Base-by-base conservation (phyloP, 1,140 invertebrate genomes). In the Littorina saxatilis region DNA sequence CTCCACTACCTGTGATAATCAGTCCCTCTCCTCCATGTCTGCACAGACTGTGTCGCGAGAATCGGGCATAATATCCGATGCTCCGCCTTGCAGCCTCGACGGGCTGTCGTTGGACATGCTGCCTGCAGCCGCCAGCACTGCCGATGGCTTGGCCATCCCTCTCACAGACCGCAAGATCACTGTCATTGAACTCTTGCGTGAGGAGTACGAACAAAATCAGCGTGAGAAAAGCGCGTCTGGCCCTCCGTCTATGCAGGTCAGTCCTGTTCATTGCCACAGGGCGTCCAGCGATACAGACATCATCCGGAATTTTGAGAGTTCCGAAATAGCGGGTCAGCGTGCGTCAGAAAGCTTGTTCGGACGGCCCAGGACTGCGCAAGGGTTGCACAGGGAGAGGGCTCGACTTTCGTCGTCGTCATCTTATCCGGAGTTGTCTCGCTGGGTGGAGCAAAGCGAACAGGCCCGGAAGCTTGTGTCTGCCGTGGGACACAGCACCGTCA, bases 381-480 rank as follows among this genome's bases (percentile, higher is more conserved):
- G 70, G 73, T 68, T 23, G 72, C 73, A 61, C 32, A 82, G 58
- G 32, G 78, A 47, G 70, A 85, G 70, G 74, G 70, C 43, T 79
- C 29, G 84, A n/a, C 63, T 88, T 15, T 82, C 86, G 20, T 85
- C 89, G 17, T 90, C 90, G 35, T 89, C 85, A 9, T 90, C 89
- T 29, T 89, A 86, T 80, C 90, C 90, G 2, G 90, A 91, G 81
- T 83, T 91, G 17, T 87, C 88, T 4, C 87, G 88, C 73, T 83
- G 86, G 68, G 70, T 77, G 29, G 83, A 87, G n/a, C 61, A 77
- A 58, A 39, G 29, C 17, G n/a, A 81, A 66, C 82, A 86, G 80
- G 76, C 79, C 75, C 87, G 89, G 81, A 83, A 85, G 80, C 88
- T 93, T 73, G 92, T 92, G 20, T 86, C 90, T 55, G 82, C 87